phyloP scores from a whole-genome alignment of 2,113 vertebrate genomes.

The Callaeas wilsoni region DNA sequence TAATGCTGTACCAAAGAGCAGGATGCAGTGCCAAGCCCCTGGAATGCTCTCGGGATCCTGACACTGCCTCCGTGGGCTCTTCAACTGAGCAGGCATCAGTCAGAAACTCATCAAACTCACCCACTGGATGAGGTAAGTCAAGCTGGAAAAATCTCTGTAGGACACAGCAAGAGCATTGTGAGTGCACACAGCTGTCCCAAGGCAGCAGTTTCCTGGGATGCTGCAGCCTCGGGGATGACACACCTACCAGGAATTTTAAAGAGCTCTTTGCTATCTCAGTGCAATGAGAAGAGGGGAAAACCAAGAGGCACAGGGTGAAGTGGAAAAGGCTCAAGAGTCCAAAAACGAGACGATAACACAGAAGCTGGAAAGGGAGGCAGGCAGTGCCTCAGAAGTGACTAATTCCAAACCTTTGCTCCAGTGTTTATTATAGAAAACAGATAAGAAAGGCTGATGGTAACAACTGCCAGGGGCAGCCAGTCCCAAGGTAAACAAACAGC shows the following conservation, averaged over 20 bases:
- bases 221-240: background rate
- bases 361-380: background rate
- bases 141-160: background rate
- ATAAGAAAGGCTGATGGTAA: constrained; percentile 34
- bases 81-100: background rate
- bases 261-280: background rate
- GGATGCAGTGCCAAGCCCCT: background rate
- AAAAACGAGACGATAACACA: background rate
- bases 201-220: background rate
- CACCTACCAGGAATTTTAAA: background rate
- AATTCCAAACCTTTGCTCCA: constrained; percentile 22
- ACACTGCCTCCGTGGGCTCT: background rate
- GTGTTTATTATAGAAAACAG: constrained; percentile 44
- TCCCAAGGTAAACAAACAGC: constrained; percentile 35
- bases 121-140: background rate
- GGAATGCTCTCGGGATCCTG: background rate
- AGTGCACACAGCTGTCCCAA: background rate
- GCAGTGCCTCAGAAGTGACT: constrained; percentile 9
- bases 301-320: background rate
- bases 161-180: background rate
- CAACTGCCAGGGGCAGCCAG: constrained; percentile 28
- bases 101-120: background rate
- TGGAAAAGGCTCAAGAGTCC: background rate
- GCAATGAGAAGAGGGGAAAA: background rate
- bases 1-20: background rate